Conservation (phyloP, 92 coral and sea anemone genomes). For the Zoanthus sansibaricus region DNA sequence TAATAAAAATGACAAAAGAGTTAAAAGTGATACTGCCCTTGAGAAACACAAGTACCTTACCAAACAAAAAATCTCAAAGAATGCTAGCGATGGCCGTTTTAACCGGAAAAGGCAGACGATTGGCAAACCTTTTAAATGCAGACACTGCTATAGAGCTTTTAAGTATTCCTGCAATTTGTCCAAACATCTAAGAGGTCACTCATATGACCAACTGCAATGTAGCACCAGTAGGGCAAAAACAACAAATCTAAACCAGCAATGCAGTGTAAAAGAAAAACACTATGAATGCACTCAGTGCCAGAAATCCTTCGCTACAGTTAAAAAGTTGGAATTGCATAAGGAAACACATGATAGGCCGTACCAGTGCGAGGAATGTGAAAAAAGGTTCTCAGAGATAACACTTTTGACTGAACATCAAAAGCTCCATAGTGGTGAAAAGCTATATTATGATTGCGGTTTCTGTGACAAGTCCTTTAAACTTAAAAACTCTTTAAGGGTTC, state of each 20-base stretch:
- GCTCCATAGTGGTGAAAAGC: conserved; percentile 1
- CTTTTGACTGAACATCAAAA: conserved; percentile 36
- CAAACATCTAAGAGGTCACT: conserved; percentile 14
- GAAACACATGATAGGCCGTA: conserved; percentile 25
- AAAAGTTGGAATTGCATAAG: neutral
- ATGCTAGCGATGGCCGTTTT: neutral
- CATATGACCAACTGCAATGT: neutral
- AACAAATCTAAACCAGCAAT: neutral
- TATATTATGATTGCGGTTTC: conserved; percentile 10
- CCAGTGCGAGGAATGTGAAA: conserved; percentile 37
- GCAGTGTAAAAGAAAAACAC: neutral
- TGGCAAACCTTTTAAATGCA: conserved; percentile 32
- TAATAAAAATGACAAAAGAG: neutral
- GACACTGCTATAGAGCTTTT: conserved; percentile 2
- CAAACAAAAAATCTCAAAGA: neutral
- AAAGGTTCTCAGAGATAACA: conserved; percentile 15
- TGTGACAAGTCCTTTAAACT: conserved; percentile 22
- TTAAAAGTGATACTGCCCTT: neutral
- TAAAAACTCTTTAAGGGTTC: neutral
- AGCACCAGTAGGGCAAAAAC: conserved; percentile 13
- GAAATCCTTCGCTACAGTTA: neutral
- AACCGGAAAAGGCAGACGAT: neutral
- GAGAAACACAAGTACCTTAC: neutral
- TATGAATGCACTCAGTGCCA: neutral
- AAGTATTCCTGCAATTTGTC: neutral